phyloP scores from a whole-genome alignment of 2,113 vertebrate species.

The Pholis gunnellus region DNA sequence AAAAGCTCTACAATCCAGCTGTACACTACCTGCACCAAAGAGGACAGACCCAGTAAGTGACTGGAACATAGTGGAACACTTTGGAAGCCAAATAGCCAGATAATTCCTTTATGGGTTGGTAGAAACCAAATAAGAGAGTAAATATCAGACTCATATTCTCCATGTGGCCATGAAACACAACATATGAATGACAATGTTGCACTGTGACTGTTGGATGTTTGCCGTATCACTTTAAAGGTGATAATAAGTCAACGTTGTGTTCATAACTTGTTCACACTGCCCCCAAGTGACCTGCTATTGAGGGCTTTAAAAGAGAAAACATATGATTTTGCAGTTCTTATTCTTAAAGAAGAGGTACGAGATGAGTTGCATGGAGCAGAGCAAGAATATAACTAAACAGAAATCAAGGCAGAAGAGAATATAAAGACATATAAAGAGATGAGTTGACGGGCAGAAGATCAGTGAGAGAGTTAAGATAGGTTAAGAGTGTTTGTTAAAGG shows the following conservation, averaged over 20 bases:
- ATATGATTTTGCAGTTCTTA: not conserved
- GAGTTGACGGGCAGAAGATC: conserved; percentile 36
- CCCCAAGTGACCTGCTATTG: not conserved
- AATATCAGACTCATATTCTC: not conserved
- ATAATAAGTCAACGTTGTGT: not conserved
- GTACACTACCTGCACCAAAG: too few relatives aligned
- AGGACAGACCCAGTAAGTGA: too few relatives aligned
- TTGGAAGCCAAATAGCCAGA: too few relatives aligned
- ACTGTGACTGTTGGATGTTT: not conserved
- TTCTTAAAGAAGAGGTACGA: not conserved
- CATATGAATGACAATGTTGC: not conserved
- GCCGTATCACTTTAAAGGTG: not conserved
- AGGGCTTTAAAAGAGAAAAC: not conserved
- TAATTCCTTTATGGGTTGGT: too few relatives aligned
- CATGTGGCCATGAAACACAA: not conserved
- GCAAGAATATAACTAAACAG: not conserved
- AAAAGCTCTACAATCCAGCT: not conserved
- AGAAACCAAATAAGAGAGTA: too few relatives aligned
- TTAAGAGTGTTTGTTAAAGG: conserved; percentile 83
- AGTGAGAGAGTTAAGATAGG: conserved; percentile 65
- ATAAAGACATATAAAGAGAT: conserved; percentile 41
- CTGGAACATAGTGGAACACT: too few relatives aligned
- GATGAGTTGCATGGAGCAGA: not conserved
- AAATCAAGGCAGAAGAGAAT: conserved; percentile 14
- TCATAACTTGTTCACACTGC: not conserved